phyloP scores from a whole-genome alignment of 1,140 invertebrate species.

The Saccostrea glomerata region DNA sequence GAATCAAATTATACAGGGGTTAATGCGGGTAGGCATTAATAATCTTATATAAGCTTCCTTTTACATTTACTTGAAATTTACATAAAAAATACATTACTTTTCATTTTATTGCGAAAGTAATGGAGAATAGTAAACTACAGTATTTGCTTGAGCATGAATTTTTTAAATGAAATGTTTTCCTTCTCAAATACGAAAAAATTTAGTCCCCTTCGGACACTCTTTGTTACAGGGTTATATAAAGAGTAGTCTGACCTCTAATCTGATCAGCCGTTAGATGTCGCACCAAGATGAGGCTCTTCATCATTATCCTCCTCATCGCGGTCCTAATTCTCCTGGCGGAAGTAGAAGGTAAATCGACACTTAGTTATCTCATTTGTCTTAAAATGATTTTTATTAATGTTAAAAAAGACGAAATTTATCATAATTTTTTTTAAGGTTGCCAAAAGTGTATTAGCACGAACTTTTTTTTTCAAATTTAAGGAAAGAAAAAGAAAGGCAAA shows the following conservation, averaged over 20 bases:
- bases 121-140: not conserved
- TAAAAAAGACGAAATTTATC: too few relatives aligned
- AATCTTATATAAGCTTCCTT: not conserved
- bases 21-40: not conserved
- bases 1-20: not conserved
- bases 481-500: not conserved
- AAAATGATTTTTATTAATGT: too few relatives aligned
- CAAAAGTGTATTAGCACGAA: too few relatives aligned
- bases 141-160: not conserved
- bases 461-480: not conserved
- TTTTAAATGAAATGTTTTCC: too few relatives aligned
- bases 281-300: not conserved
- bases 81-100: not conserved
- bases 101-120: not conserved
- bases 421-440: too few relatives aligned
- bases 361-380: not conserved
- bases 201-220: not conserved
- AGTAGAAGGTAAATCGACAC: not conserved
- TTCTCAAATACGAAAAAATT: not conserved
- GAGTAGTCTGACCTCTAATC: not conserved
- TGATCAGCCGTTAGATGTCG: not conserved
- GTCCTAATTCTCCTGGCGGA: not conserved
- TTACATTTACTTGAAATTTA: not conserved
- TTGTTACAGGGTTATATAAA: constrained; percentile 1
- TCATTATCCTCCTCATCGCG: not conserved